These are phyloP conservation scores for Psittacula cyanocephala DNA, from an alignment of 2,113 vertebrate species.

Conservation along the genomic window DNA sequence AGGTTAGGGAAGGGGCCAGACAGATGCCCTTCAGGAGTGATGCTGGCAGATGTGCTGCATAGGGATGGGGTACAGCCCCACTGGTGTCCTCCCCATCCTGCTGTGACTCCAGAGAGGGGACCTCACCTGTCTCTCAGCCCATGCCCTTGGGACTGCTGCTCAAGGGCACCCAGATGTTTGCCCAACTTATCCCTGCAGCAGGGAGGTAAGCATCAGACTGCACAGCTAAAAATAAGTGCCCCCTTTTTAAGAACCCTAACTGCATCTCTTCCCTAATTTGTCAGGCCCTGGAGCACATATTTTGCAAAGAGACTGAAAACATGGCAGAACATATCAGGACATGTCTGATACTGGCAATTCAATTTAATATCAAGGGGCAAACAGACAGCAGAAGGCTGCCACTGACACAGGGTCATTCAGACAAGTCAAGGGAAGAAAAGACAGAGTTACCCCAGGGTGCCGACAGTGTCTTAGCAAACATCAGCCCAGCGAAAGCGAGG, in stretches of 20 bases:
- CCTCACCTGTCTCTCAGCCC: neutral
- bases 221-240: constrained; percentile 32
- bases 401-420: neutral
- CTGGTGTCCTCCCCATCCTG: fast-evolving
- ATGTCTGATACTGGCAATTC: neutral
- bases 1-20: neutral
- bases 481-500: neutral
- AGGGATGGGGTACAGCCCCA: neutral
- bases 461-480: neutral
- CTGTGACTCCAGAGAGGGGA: neutral
- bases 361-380: neutral
- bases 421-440: neutral
- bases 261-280: neutral
- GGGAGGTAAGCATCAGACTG: neutral
- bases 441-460: neutral
- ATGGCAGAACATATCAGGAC: neutral
- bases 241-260: constrained; percentile 13
- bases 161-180: constrained; percentile 54
- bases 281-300: neutral
- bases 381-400: neutral
- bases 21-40: neutral
- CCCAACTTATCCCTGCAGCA: neutral
- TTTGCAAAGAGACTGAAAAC: neutral
- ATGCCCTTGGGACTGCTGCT: constrained; percentile 24
- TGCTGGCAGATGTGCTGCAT: neutral